Evolutionary conservation across 2,888 invertebrate species (phyloP).

Genomic region (Megaustenia siamemsis): DNA sequence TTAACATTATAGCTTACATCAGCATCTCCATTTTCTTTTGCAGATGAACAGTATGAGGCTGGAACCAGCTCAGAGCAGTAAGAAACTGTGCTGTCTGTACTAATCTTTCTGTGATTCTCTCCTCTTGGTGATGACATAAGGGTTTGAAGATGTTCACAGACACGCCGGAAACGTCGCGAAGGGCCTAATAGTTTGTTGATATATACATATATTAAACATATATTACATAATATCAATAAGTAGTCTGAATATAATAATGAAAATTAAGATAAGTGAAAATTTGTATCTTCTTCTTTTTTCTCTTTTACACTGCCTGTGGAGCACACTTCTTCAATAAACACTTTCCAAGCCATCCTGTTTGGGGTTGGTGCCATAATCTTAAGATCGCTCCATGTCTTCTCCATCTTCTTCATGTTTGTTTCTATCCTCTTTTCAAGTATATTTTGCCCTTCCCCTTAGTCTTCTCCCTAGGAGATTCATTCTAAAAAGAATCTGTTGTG

Average conservation of each 20-base stretch:
- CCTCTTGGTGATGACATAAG: slow-evolving; percentile 76
- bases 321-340: too few species aligned
- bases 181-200: slow-evolving; percentile 88
- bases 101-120: slow-evolving; percentile 76
- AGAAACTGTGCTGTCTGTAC: slow-evolving; percentile 77
- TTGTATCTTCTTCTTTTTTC: too few species aligned
- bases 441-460: too few species aligned
- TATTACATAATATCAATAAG: not conserved
- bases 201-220: not conserved
- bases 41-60: slow-evolving; percentile 72
- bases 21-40: slow-evolving; percentile 71
- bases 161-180: slow-evolving; percentile 94
- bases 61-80: slow-evolving; percentile 74
- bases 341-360: too few species aligned
- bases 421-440: too few species aligned
- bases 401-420: too few species aligned
- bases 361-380: too few species aligned
- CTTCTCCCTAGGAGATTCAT: too few species aligned
- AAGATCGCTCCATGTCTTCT: too few species aligned
- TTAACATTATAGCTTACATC: slow-evolving; percentile 63
- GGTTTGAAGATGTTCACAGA: slow-evolving; percentile 95
- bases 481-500: too few species aligned
- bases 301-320: too few species aligned
- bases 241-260: not conserved
- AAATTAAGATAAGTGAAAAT: not conserved